Evolutionary conservation across 2,888 invertebrate species (phyloP), one percentile per base, ranked within the genome.

Genomic region (Drosophila antonietae): DNA sequence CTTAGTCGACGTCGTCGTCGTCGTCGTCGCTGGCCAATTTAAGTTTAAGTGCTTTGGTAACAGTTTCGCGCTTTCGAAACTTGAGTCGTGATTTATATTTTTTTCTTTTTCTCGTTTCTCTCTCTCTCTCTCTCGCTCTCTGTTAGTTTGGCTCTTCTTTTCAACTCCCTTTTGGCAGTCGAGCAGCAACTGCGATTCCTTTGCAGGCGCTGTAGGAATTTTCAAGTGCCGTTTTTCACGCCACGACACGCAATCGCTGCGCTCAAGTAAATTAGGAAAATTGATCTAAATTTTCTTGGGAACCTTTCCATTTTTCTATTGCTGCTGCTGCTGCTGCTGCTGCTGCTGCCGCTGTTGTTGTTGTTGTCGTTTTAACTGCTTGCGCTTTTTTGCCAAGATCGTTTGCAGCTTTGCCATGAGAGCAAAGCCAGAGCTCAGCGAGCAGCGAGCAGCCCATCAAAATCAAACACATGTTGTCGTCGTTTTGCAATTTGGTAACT

Each of bases 41-140:
- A 83, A 85, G 89, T 89, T 89, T 89, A 88, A 88, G 89, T 83
- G 89, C 87, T 89, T 89, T 84, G 87, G 89, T 89, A 89, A 90
- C 89, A 89, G 89, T 90, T 89, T 90, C 90, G 85, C 90, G 89
- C 90, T 86, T 84, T 88, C 83, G 86, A 87, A 88, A 87, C 89
- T 83, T 78, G 87, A 88, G 90, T 90, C 90, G 90, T 90, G 90
- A 90, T 89, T 90, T 90, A 88, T 86, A 81, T 86, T 75, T 80
- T 68, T 20, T 47, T 49, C 52, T 31, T 47, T 31, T 9, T 0
- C n/a, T 49, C 31, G 3, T 31, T 7, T 14, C 43, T n/a, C 51
- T 31, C 31, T 35, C 20, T 14, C 35, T 20, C 52, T 35, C 20
- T 52, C 12, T 20, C 15, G 28, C 31, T 28, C 60, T 60, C 44